These are phyloP conservation scores for Electrona antarctica DNA, from an alignment of 2,113 vertebrate species.

Conservation along the genomic window DNA sequence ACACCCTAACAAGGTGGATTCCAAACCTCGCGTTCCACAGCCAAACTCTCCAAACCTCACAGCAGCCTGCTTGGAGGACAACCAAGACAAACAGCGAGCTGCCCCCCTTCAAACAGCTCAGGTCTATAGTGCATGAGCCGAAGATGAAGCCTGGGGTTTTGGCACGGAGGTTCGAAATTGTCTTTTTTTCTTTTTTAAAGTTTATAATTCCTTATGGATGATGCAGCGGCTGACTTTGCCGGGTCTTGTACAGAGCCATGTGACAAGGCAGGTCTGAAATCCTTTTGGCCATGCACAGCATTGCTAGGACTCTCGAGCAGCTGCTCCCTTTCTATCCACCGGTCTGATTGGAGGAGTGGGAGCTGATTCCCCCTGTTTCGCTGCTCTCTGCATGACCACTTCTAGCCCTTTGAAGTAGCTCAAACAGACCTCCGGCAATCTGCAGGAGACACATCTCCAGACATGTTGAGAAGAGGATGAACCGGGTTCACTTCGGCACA, in stretches of 20 bases:
- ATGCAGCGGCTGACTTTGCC: slow-evolving; percentile 27
- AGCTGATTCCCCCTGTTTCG: slow-evolving; percentile 54
- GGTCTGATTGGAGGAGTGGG: slow-evolving; percentile 58
- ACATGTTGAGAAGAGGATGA: slow-evolving; percentile 38
- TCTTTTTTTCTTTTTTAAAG: slow-evolving; percentile 16
- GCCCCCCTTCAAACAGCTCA: slow-evolving; percentile 33
- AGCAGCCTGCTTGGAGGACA: slow-evolving; percentile 43
- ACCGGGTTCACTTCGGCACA: neutral
- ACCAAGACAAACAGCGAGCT: slow-evolving; percentile 29
- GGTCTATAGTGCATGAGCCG: slow-evolving; percentile 12
- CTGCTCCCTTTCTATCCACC: slow-evolving; percentile 35
- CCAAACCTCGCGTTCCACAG: slow-evolving; percentile 33
- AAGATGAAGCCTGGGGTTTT: slow-evolving; percentile 21
- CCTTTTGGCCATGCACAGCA: slow-evolving; percentile 28
- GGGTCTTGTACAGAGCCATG: slow-evolving; percentile 33
- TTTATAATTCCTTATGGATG: neutral
- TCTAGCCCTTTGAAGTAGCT: slow-evolving; percentile 66
- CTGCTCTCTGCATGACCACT: slow-evolving; percentile 51
- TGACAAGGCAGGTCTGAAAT: slow-evolving; percentile 34
- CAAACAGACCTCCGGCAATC: slow-evolving; percentile 52
- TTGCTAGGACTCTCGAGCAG: slow-evolving; percentile 35
- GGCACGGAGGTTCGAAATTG: slow-evolving; percentile 30
- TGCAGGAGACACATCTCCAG: slow-evolving; percentile 58
- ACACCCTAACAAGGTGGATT: slow-evolving; percentile 10
- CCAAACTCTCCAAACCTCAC: slow-evolving; percentile 21